phyloP scores from a whole-genome alignment of 2,113 vertebrate genomes.

The Piaya cayana region DNA sequence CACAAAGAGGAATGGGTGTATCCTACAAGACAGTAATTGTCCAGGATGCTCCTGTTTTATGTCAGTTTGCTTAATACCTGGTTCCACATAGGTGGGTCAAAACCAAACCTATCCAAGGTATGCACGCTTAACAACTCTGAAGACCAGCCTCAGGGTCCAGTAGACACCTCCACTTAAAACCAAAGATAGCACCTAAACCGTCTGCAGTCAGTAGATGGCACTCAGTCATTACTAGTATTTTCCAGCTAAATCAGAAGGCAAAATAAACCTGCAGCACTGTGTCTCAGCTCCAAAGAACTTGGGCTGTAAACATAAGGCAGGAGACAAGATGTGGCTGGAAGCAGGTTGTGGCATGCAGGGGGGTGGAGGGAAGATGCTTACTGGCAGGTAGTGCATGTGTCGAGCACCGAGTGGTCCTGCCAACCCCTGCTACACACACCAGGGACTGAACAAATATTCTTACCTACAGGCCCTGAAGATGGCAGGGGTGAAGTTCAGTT shows the following conservation, averaged over 20 bases:
- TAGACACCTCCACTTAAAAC: neutral
- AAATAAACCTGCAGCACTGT: neutral
- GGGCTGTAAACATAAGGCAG: accelerated
- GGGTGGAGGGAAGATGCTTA: neutral
- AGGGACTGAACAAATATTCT: neutral
- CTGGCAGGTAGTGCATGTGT: too few relatives aligned
- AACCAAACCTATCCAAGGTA: neutral
- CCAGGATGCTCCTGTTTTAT: neutral
- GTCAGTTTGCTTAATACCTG: neutral
- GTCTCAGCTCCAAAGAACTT: neutral
- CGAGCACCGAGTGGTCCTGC: accelerated
- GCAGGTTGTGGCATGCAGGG: neutral
- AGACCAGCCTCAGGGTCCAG: neutral
- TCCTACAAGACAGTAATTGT: neutral
- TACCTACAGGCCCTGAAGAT: neutral
- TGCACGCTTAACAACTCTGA: too few relatives aligned
- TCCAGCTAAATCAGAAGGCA: neutral
- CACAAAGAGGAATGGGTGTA: neutral
- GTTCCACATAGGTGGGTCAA: neutral
- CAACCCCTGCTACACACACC: neutral
- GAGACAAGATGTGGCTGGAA: accelerated
- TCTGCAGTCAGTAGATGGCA: constrained; percentile 7
- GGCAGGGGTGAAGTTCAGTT: neutral
- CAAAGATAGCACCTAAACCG: neutral
- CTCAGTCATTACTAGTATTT: neutral